Base-by-base conservation (phyloP, 2,797 vertebrate species). In the Scleropages formosus region DNA sequence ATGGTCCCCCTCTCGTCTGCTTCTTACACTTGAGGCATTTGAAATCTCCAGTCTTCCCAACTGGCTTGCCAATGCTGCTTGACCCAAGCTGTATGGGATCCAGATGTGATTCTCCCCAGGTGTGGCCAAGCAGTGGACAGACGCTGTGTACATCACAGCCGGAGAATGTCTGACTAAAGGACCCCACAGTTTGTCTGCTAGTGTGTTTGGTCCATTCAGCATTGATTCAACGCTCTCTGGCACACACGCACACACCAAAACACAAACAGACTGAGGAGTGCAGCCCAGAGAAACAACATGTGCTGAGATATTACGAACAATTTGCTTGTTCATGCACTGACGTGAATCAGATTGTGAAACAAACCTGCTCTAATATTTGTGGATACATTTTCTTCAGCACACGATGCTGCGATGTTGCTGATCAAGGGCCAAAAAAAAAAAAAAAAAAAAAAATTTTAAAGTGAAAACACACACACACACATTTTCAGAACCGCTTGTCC, bases 131-230 rank as follows among this genome's bases (percentile, higher is more conserved):
- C 15, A 10, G 44, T 31, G 31, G 53, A 80, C 85, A 89, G 78
- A 75, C 49, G 53, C 80, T 80, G 71, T 47, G 76, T 61, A 83
- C 80, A 78, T 84, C 82, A 81, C 46, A 64, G n/a, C 56, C 46
- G 58, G 75, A 80, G 75, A 87, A 82, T 83, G 82, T 85, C 82
- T 85, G 80, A 82, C 77, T 87, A 81, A 88, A 84, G 46, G 67
- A 59, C 53, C 73, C 49, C 82, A 84, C 82, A 83, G 84, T 78
- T 78, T 75, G 24, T 75, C 56, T 72, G 73, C 70, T 77, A 78
- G 77, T 77, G 77, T 69, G 72, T 75, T 31, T 68, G 78, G 68
- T 77, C 73, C 66, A 64, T 71, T 80, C n/a, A 26, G 62, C 72
- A 59, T 31, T 0, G 51, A 49, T 8, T 10, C n/a, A 81, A 18